Evolutionary conservation across 2,888 invertebrate species (phyloP), one percentile per base, ranked within the genome.

Genomic region (Hermaeophaga mercurialis): DNA sequence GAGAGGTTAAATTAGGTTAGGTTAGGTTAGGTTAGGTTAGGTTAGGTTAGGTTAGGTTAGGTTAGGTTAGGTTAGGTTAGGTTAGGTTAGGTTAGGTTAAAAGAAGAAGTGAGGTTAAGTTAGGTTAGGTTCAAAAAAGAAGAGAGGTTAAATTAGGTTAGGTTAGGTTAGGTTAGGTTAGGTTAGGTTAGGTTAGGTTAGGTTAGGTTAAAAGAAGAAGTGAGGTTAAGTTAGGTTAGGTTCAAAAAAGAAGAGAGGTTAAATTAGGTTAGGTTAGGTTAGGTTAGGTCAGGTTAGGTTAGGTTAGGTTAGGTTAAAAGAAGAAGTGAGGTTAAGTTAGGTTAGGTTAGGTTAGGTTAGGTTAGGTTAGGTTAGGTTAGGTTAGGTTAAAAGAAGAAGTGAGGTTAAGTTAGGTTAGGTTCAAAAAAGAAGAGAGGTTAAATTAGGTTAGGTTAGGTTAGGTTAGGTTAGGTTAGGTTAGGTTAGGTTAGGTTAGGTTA

Each of bases 361-460:
- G 57, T 62, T 45, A 55, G 61, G 59, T 66, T 63, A 65, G 65
- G 62, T 66, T 64, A 66, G 57, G 53, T 57, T 18, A 39, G 39
- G 39, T 39, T 18, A 39, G 39, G 39, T 39, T 8, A 39, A 15
- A 34, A n/a, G 34, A 7, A n/a, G n/a, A n/a, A n/a, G n/a, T n/a
- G n/a, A n/a, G n/a, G n/a, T n/a, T n/a, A n/a, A n/a, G n/a, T n/a
- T n/a, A n/a, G n/a, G n/a, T n/a, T n/a, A n/a, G n/a, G n/a, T n/a
- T n/a, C n/a, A n/a, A n/a, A n/a, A n/a, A 5, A 34, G 11, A 34
- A 6, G 39, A 14, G 9, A 39, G 39, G 39, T 39, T 18, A 39
- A 15, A 18, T 39, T 8, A 39, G 39, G 39, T 39, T 18, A 39
- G 39, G 39, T 39, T 18, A 39, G 39, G 39, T 39, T 8, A 39